phyloP scores from a whole-genome alignment of 2,797 vertebrate species.

The Sphaeramia orbicularis region DNA sequence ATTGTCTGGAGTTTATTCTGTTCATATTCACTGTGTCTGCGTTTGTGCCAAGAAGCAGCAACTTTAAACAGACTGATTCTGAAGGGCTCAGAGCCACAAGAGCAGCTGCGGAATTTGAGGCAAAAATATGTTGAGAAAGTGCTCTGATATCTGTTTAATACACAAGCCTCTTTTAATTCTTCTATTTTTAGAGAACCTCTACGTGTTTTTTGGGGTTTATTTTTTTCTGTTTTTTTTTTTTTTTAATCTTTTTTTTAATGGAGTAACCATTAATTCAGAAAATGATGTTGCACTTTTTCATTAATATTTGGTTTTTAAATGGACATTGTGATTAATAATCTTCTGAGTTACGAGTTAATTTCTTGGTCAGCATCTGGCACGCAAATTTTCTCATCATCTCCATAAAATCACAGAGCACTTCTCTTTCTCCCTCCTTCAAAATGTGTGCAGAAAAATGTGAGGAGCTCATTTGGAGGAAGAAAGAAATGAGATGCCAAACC shows the following conservation, averaged over 20 bases:
- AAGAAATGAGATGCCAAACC: constrained; percentile 12
- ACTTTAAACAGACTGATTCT: constrained; percentile 59
- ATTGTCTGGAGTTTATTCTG: constrained; percentile 75
- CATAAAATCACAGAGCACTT: not conserved
- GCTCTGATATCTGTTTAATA: constrained; percentile 32
- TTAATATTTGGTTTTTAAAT: not conserved
- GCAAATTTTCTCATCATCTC: not conserved
- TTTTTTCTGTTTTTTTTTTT: not conserved
- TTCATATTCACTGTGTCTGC: constrained; percentile 69
- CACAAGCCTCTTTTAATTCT: constrained; percentile 15
- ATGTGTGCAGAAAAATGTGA: constrained; percentile 14
- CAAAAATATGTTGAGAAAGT: constrained; percentile 47
- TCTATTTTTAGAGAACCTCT: not conserved
- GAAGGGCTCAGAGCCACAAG: constrained; percentile 41
- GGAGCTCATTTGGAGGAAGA: constrained; percentile 36
- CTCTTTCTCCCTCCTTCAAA: not conserved
- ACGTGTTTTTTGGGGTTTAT: not conserved
- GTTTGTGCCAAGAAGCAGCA: constrained; percentile 62
- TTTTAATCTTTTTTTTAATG: constrained; percentile 2
- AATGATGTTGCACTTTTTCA: not conserved
- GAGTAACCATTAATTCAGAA: constrained; percentile 8
- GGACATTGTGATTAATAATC: not conserved
- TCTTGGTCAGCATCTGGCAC: constrained; percentile 1
- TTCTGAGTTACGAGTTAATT: not conserved
- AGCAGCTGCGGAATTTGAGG: constrained; percentile 58